Conservation (phyloP, 2,113 vertebrate species). For the Sturnira hondurensis region DNA sequence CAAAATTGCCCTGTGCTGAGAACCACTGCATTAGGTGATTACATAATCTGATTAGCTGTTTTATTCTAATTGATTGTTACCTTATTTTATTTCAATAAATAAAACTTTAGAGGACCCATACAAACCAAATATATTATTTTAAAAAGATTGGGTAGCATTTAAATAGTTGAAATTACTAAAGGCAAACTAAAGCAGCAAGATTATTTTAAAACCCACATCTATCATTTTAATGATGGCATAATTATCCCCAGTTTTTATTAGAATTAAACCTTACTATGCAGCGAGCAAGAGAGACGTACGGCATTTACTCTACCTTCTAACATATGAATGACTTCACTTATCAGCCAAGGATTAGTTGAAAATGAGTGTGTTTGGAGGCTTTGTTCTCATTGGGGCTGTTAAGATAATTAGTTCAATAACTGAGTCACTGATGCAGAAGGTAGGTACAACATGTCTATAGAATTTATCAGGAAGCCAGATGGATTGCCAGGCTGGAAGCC, state of each 20-base stretch:
- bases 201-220: conserved; percentile 51
- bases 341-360: conserved; percentile 2
- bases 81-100: conserved; percentile 43
- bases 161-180: conserved; percentile 34
- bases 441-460: conserved; percentile 25
- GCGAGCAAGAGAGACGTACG: background rate
- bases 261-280: conserved; percentile 21
- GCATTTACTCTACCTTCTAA: conserved; percentile 2
- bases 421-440: conserved; percentile 46
- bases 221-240: conserved; percentile 46
- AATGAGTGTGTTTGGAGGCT: conserved; percentile 5
- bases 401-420: conserved; percentile 42
- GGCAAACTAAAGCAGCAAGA: background rate
- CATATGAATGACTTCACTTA: conserved; percentile 58
- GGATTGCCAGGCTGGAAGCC: background rate
- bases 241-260: conserved; percentile 31
- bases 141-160: conserved; percentile 26
- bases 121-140: conserved; percentile 3
- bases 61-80: background rate
- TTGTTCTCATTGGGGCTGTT: conserved; percentile 10
- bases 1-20: background rate
- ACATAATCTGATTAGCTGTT: background rate
- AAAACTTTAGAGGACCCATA: conserved; percentile 27
- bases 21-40: background rate
- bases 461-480: conserved; percentile 10